phyloP scores from a whole-genome alignment of 2,888 invertebrate species.

The Smittia aterrima region DNA sequence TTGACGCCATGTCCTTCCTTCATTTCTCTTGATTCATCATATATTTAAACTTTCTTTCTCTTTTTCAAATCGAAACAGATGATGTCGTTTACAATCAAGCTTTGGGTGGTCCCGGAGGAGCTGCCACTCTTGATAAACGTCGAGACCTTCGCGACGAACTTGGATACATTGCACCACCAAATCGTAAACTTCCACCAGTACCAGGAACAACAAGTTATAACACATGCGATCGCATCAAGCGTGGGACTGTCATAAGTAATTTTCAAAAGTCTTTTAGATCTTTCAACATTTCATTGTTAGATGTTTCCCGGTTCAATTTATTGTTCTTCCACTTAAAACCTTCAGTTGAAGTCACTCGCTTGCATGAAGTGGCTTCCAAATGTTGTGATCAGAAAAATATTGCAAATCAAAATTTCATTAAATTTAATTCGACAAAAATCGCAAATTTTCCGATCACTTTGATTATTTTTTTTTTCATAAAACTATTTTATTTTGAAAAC shows the following conservation, averaged over 20 bases:
- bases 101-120: conserved; percentile 61
- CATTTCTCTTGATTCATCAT: neutral
- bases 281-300: neutral
- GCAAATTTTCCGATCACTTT: neutral
- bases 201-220: conserved; percentile 92
- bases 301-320: neutral
- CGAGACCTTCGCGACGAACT: conserved; percentile 83
- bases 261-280: conserved; percentile 36
- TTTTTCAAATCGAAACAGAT: conserved; percentile 57
- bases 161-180: conserved; percentile 90
- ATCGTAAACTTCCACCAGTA: conserved; percentile 87
- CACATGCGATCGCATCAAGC: conserved; percentile 83
- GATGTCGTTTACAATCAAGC: conserved; percentile 90
- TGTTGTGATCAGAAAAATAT: too few species aligned
- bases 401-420: neutral
- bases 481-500: neutral
- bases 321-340: neutral
- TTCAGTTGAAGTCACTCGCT: neutral
- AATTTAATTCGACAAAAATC: neutral
- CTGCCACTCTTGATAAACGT: conserved; percentile 76
- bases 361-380: neutral
- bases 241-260: conserved; percentile 91
- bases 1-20: neutral
- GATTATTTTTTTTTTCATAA: neutral
- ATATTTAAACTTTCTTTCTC: neutral